phyloP scores from a whole-genome alignment of 1,140 invertebrate genomes.

The Trichogramma pretiosum region DNA sequence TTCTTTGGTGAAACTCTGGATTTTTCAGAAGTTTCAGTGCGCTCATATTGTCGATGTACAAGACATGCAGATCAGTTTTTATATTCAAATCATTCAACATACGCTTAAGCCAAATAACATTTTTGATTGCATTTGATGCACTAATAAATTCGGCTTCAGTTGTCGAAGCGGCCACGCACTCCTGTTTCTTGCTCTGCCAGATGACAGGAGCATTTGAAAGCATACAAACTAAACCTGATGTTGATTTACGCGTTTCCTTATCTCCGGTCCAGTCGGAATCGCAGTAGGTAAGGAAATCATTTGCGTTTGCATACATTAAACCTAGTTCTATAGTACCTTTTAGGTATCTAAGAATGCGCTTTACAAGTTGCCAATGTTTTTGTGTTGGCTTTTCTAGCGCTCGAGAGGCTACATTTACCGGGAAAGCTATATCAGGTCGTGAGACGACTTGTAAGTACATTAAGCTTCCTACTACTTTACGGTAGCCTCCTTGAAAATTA shows the following conservation, averaged over 20 bases:
- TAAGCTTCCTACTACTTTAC: constrained; percentile 12
- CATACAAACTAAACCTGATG: constrained; percentile 11
- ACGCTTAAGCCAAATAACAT: constrained; percentile 26
- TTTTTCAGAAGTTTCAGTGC: constrained; percentile 21
- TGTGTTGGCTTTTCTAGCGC: constrained; percentile 4
- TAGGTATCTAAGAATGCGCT: constrained; percentile 16
- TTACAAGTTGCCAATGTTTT: constrained; percentile 16
- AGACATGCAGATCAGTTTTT: neutral
- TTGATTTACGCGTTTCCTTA: constrained; percentile 10
- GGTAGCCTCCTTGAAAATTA: too few relatives aligned
- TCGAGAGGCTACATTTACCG: constrained; percentile 2
- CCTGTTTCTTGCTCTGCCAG: constrained; percentile 13
- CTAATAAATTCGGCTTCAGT: constrained; percentile 19
- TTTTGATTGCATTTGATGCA: constrained; percentile 30
- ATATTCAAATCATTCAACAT: constrained; percentile 14
- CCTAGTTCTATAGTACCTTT: too few relatives aligned
- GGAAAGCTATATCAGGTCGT: too few relatives aligned
- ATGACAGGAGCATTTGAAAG: constrained; percentile 8
- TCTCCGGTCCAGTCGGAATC: constrained; percentile 13
- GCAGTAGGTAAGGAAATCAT: too few relatives aligned
- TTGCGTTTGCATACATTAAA: too few relatives aligned
- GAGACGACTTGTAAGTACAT: constrained; percentile 3
- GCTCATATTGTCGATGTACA: constrained; percentile 25
- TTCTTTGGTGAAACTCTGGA: constrained; percentile 22
- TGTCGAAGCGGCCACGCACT: constrained; percentile 15